Evolutionary conservation across 1,140 invertebrate genomes (phyloP).

Genomic region (Microplitis mediator): DNA sequence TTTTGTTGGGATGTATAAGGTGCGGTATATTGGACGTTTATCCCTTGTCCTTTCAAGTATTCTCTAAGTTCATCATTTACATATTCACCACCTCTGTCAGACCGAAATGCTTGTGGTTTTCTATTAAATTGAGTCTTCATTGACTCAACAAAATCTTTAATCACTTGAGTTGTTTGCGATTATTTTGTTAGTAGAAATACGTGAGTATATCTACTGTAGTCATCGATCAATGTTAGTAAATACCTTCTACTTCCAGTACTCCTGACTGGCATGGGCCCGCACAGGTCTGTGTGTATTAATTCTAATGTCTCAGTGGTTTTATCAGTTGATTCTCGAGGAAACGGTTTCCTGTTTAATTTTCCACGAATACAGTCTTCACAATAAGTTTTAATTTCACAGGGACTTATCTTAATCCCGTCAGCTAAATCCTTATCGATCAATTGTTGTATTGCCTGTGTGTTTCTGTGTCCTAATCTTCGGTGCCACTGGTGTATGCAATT

Average conservation of each 20-base stretch:
- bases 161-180: conserved; percentile 7
- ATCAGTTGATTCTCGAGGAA: conserved; percentile 14
- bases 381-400: not conserved
- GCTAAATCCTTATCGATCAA: conserved; percentile 27
- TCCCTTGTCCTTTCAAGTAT: conserved; percentile 9
- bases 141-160: conserved; percentile 25
- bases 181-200: conserved; percentile 23
- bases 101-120: conserved; percentile 20
- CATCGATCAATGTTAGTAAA: conserved; percentile 22
- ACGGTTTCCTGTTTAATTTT: conserved; percentile 32
- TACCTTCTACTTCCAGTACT: conserved; percentile 16
- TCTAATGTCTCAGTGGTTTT: not conserved
- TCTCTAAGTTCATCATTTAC: not conserved
- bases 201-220: conserved; percentile 19
- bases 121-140: conserved; percentile 19
- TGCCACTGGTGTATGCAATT: conserved; percentile 38
- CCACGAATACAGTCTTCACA: conserved; percentile 38
- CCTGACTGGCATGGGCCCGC: conserved; percentile 26
- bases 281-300: conserved; percentile 25
- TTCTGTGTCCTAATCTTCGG: conserved; percentile 32
- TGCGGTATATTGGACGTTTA: conserved; percentile 33
- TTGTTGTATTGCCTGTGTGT: conserved; percentile 27
- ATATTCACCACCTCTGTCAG: not conserved
- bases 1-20: conserved; percentile 46
- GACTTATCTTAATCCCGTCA: conserved; percentile 11